These are phyloP conservation scores for Pelosia muscerda DNA, from an alignment of 2,888 invertebrate species.

Conservation along the genomic window DNA sequence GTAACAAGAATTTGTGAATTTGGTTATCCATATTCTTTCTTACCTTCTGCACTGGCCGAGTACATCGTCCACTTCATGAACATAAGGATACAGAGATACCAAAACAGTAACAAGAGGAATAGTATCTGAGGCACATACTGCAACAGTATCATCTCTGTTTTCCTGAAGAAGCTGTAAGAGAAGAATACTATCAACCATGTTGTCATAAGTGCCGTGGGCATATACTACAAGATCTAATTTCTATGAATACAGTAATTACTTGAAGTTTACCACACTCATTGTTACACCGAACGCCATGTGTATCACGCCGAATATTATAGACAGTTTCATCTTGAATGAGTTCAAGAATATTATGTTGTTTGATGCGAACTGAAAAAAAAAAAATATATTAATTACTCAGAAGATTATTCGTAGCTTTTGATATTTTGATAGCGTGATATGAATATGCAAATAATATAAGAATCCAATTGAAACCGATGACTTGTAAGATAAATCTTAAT, in stretches of 20 bases:
- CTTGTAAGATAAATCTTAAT: not conserved
- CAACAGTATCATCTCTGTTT: conserved; percentile 81
- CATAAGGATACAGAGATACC: conserved; percentile 89
- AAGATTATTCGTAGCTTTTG: not conserved
- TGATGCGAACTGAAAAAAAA: conserved; percentile 76
- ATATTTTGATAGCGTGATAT: too few species aligned
- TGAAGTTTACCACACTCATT: conserved; percentile 88
- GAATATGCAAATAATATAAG: too few species aligned
- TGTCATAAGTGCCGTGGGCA: conserved; percentile 29
- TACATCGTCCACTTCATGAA: conserved; percentile 90
- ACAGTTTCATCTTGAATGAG: conserved; percentile 92
- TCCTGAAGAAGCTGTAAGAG: conserved; percentile 80
- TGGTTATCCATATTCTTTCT: conserved; percentile 14
- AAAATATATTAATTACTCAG: conserved; percentile 14
- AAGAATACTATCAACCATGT: conserved; percentile 31
- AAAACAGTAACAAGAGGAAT: conserved; percentile 89
- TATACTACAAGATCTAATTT: conserved; percentile 69
- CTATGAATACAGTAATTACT: conserved; percentile 86
- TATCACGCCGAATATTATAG: conserved; percentile 90
- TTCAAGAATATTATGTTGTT: conserved; percentile 91
- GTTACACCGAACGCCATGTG: conserved; percentile 92
- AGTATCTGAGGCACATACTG: conserved; percentile 91
- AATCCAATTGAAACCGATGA: not conserved
- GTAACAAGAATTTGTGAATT: not conserved
- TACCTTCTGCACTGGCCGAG: conserved; percentile 75